Base-by-base conservation (phyloP, 2,888 invertebrate species). In the Caenorhabditis sp. region DNA sequence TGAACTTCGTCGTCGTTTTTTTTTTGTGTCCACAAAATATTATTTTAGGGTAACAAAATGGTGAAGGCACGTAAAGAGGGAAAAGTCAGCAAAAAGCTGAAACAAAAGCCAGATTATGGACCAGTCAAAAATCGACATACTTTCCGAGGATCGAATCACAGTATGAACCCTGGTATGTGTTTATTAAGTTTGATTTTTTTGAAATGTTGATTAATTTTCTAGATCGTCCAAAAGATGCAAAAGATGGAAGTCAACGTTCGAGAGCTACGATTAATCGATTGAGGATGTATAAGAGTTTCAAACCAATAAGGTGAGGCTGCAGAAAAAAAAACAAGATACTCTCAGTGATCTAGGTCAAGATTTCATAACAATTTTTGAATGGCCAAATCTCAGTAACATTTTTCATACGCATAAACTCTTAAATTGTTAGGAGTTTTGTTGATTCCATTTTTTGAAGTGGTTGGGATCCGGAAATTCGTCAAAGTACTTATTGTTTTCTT, bases 281-380 rank as follows among this genome's bases (percentile, higher is more conserved):
- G 78, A 94, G 95, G 89, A 99, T 99, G 97, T 99, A 99, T 90
- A 92, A 95, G 82, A 96, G 96, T 89, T 95, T 94, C 88, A 97
- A 97, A 89, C 93, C 97, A 0, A 95, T 95, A 88, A 91, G 97
- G 90, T 90, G 23, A 59, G 49, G n/a, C n/a, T 56, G 0, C 1
- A 14, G 25, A 10, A 25, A 31, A 31, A 31, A 7, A 31, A 31
- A 31, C 4, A 7, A 7, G 31, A 31, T 31, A 31, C n/a, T 17
- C 17, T 14, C 43, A 21, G 27, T 26, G 25, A 59, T 70, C 66
- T 27, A 14, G 21, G 25, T 23, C 27, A 21, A 21, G 49, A 21
- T 31, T 31, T 31, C 31, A 10, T 31, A 31, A 31, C n/a, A n/a
- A n/a, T n/a, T n/a, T n/a, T n/a, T n/a, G n/a, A n/a, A n/a, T n/a